These are phyloP conservation scores for Characodon lateralis DNA, from an alignment of 2,797 vertebrate genomes.

Conservation along the genomic window DNA sequence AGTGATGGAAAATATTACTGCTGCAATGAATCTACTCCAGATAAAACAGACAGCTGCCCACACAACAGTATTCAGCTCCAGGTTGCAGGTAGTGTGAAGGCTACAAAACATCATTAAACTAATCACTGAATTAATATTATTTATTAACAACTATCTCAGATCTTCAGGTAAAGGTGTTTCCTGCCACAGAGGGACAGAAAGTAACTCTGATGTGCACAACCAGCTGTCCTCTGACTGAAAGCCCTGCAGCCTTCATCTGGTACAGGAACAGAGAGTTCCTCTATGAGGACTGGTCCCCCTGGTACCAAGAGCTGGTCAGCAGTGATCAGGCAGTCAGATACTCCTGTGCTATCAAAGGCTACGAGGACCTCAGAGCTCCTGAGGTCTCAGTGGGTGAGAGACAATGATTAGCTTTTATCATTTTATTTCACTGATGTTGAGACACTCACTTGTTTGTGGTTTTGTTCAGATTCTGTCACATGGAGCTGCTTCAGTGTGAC, in stretches of 20 bases:
- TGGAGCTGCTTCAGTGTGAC: slow-evolving; percentile 35
- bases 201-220: slow-evolving; percentile 52
- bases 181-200: slow-evolving; percentile 19
- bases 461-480: slow-evolving; percentile 35
- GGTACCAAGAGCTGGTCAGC: slow-evolving; percentile 48
- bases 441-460: background rate
- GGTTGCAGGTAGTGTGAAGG: slow-evolving; percentile 17
- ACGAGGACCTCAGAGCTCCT: slow-evolving; percentile 33
- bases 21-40: background rate
- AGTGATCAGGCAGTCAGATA: slow-evolving; percentile 30
- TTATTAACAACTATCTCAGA: background rate
- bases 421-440: background rate
- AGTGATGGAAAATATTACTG: background rate
- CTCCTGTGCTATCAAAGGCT: slow-evolving; percentile 49
- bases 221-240: slow-evolving; percentile 46
- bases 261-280: slow-evolving; percentile 40
- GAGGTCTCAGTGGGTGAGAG: slow-evolving; percentile 47
- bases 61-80: accelerated
- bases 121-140: background rate
- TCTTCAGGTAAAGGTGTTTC: slow-evolving; percentile 35
- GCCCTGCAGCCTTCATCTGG: slow-evolving; percentile 41
- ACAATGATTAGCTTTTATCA: background rate
- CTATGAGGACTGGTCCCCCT: slow-evolving; percentile 38
- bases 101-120: no score
- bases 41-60: accelerated